Conservation (phyloP, 2,797 vertebrate genomes). For the Eupleurogrammus muticus region DNA sequence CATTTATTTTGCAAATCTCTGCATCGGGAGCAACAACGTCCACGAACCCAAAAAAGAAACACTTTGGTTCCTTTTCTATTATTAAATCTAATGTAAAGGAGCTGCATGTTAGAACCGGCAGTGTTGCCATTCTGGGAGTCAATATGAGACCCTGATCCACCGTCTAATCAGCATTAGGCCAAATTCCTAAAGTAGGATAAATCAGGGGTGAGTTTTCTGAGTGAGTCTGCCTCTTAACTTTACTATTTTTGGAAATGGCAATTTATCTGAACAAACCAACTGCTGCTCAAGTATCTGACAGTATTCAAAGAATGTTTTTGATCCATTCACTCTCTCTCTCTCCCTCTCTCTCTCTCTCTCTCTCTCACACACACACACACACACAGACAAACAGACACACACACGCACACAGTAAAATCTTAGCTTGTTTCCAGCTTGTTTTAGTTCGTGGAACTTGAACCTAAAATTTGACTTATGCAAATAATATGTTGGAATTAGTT, state of each 20-base stretch:
- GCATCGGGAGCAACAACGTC: background rate
- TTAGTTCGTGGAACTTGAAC: too few species aligned
- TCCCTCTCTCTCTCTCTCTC: too few species aligned
- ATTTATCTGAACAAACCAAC: constrained; percentile 27
- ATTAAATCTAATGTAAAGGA: constrained; percentile 26
- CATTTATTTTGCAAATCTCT: background rate
- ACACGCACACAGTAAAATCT: background rate
- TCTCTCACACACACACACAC: background rate
- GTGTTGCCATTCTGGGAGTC: constrained; percentile 30
- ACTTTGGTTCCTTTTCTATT: background rate
- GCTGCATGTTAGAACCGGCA: background rate
- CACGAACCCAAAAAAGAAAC: constrained; percentile 14
- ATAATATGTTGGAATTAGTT: too few species aligned
- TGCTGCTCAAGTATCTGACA: constrained; percentile 35
- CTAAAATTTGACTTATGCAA: too few species aligned
- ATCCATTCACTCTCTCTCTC: constrained; percentile 9
- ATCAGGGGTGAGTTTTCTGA: constrained; percentile 24
- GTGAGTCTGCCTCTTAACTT: constrained; percentile 20
- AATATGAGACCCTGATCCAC: constrained; percentile 13
- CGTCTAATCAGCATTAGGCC: constrained; percentile 21
- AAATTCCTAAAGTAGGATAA: constrained; percentile 36
- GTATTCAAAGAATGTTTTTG: constrained; percentile 47
- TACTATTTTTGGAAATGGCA: constrained; percentile 50
- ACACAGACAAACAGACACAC: background rate
- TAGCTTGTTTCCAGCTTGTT: too few species aligned